These are phyloP conservation scores for Oceanodroma tethys DNA, from an alignment of 2,113 vertebrate genomes.

Conservation along the genomic window DNA sequence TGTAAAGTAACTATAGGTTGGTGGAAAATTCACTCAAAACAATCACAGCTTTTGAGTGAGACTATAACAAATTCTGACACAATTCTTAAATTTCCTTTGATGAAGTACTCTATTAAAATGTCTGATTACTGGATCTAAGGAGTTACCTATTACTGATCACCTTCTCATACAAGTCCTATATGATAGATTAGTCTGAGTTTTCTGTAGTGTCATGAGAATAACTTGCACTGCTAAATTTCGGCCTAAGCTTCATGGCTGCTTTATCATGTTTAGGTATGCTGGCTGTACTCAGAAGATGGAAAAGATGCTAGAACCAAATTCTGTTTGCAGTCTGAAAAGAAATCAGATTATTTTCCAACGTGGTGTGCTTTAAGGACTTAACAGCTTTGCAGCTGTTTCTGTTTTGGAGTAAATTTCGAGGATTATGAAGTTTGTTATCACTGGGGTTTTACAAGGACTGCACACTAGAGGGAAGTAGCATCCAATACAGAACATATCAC, in stretches of 20 bases:
- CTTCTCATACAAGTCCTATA: neutral
- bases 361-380: neutral
- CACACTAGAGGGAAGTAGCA: conserved; percentile 2
- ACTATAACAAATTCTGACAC: neutral
- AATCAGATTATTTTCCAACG: neutral
- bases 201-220: neutral
- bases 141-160: neutral
- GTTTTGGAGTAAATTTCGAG: neutral
- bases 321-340: neutral
- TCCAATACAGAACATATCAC: neutral
- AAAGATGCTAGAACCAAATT: neutral
- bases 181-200: neutral
- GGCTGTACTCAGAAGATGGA: neutral
- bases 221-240: neutral
- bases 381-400: neutral
- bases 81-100: neutral
- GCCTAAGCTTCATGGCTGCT: neutral
- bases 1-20: neutral
- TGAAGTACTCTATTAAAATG: neutral
- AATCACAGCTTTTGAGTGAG: neutral
- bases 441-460: neutral
- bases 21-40: neutral
- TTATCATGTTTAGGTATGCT: neutral
- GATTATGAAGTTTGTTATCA: neutral
- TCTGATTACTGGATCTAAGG: neutral